Conservation (phyloP, 2,113 vertebrate genomes). For the Tiliqua scincoides region DNA sequence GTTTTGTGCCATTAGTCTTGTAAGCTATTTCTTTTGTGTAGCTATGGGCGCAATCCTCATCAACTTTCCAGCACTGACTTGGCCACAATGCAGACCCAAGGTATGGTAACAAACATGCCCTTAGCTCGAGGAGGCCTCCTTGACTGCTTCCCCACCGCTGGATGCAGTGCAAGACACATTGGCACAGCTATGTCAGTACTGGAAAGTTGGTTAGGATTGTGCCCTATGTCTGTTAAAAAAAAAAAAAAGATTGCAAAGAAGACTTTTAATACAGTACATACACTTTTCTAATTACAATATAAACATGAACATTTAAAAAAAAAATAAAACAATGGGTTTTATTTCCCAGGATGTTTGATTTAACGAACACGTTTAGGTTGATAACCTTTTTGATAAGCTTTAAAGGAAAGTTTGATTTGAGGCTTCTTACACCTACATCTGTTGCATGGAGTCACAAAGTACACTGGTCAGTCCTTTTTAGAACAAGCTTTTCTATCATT, state of each 20-base stretch:
- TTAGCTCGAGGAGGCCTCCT: too few relatives aligned
- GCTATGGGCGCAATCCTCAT: too few relatives aligned
- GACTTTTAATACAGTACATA: neutral
- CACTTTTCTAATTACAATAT: neutral
- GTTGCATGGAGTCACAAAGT: neutral
- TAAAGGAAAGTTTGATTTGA: neutral
- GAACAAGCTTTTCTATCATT: slow-evolving; percentile 27
- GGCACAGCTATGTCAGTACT: too few relatives aligned
- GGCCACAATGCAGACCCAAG: too few relatives aligned
- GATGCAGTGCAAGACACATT: too few relatives aligned
- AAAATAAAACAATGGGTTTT: neutral
- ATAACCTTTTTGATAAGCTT: slow-evolving; percentile 24
- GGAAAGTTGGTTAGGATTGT: too few relatives aligned
- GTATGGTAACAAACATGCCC: too few relatives aligned
- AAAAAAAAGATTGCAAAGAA: slow-evolving; percentile 18
- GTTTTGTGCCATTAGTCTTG: neutral
- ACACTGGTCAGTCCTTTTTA: slow-evolving; percentile 4
- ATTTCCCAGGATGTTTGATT: neutral
- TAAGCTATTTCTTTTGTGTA: neutral
- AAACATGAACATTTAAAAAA: neutral
- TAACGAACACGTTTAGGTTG: neutral
- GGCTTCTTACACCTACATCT: neutral
- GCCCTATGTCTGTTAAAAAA: too few relatives aligned
- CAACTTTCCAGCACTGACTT: too few relatives aligned
- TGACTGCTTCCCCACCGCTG: too few relatives aligned